Conservation (phyloP, 1,140 invertebrate genomes). For the Halyomorpha halys region DNA sequence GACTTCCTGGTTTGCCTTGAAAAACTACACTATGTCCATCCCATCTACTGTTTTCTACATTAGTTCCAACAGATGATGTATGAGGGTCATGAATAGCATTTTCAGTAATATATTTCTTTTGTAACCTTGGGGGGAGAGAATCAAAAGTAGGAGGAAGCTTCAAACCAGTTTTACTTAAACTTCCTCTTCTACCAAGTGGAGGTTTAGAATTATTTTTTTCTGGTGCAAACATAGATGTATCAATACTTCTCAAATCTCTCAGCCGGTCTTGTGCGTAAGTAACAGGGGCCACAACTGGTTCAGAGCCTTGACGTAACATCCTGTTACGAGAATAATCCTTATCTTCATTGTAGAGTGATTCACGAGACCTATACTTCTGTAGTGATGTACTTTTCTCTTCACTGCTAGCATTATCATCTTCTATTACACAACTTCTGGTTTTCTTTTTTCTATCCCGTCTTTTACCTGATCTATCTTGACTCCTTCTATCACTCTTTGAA, state of each 20-base stretch:
- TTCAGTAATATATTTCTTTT: conserved; percentile 16
- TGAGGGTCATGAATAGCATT: not conserved
- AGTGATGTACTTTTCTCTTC: not conserved
- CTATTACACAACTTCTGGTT: not conserved
- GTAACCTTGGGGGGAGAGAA: conserved; percentile 2
- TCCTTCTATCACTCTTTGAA: not conserved
- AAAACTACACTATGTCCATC: conserved; percentile 1
- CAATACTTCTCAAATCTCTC: conserved; percentile 4
- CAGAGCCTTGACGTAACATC: conserved; percentile 12
- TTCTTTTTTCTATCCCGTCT: conserved; percentile 13
- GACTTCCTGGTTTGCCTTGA: not conserved
- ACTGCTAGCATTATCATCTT: not conserved
- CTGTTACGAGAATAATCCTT: not conserved
- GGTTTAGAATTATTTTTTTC: conserved; percentile 9
- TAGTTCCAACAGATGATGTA: not conserved
- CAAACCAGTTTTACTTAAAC: not conserved
- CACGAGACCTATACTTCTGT: not conserved
- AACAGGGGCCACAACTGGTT: conserved; percentile 1
- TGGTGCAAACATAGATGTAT: not conserved
- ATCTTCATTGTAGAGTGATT: conserved; percentile 2
- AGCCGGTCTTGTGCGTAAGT: not conserved
- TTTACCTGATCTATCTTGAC: not conserved
- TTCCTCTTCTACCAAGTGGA: not conserved
- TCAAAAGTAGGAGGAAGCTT: conserved; percentile 8
- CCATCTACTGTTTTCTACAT: not conserved